Percentiles rank a stretch among this genome's conserved stretches.
Conservation (phyloP, 2,113 vertebrate species). For the Lophius piscatorius region DNA sequence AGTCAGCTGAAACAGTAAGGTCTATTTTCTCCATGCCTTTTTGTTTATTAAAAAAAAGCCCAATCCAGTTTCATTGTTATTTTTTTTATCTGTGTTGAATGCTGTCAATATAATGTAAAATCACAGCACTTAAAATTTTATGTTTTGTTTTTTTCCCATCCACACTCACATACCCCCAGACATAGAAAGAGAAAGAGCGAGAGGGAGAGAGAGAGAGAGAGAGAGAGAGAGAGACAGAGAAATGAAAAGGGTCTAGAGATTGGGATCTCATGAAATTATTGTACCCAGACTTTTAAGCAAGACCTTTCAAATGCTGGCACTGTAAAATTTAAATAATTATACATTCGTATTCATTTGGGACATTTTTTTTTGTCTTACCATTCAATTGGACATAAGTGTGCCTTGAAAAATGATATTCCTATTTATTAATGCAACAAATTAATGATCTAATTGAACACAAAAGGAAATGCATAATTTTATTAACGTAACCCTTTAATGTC, state of each 20-base stretch:
- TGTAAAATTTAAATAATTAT: conserved; percentile 84
- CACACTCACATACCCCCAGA: conserved; percentile 26
- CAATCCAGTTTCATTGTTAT: too few relatives aligned
- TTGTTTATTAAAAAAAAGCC: background rate
- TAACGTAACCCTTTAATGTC: too few relatives aligned
- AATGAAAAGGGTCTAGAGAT: conserved; percentile 83
- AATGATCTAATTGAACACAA: conserved; percentile 84
- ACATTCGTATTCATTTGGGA: too few relatives aligned
- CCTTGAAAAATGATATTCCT: conserved; percentile 99
- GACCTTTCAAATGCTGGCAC: conserved; percentile 95
- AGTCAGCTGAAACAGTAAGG: conserved; percentile 65
- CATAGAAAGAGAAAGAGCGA: conserved; percentile 31
- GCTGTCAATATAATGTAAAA: too few relatives aligned
- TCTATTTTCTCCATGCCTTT: background rate
- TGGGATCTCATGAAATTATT: conserved; percentile 89
- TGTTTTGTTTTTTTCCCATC: too few relatives aligned
- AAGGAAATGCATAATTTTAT: too few relatives aligned
- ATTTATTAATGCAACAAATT: conserved; percentile 93
- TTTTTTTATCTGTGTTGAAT: too few relatives aligned
- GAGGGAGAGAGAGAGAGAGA: conserved; percentile 57
- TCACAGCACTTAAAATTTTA: too few relatives aligned
- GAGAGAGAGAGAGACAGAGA: conserved; percentile 25
- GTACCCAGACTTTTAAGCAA: conserved; percentile 90
- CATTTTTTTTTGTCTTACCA: conserved; percentile 95
- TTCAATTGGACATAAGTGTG: conserved; percentile 97